phyloP scores from a whole-genome alignment of 2,797 vertebrate species.

The Liasis olivaceus region DNA sequence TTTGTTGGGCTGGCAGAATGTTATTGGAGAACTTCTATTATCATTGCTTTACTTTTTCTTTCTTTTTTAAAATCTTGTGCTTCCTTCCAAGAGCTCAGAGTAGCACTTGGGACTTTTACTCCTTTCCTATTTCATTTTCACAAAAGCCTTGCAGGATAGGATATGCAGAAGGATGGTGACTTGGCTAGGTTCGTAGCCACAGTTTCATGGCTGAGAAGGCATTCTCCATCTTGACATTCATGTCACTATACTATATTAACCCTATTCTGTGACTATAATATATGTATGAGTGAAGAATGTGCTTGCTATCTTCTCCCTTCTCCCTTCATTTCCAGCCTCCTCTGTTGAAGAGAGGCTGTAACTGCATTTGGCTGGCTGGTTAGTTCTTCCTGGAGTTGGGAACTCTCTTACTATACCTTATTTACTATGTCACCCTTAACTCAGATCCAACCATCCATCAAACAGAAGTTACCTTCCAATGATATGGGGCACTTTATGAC shows the following conservation, averaged over 20 bases:
- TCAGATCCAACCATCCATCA: too few species aligned
- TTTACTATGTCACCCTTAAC: too few species aligned
- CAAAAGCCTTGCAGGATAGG: not conserved
- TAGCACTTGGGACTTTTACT: not conserved
- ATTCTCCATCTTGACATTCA: not conserved
- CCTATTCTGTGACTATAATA: not conserved
- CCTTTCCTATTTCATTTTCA: not conserved
- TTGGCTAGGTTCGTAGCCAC: not conserved
- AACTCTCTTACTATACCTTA: too few species aligned
- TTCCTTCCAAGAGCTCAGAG: not conserved
- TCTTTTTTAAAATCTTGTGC: not conserved
- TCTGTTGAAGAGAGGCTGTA: not conserved
- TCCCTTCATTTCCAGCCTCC: not conserved
- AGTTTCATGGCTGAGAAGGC: not conserved
- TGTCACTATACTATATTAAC: not conserved
- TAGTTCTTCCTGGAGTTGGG: not conserved
- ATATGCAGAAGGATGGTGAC: not conserved
- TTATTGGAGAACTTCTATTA: not conserved
- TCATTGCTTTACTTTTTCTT: not conserved
- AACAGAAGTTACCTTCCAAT: too few species aligned
- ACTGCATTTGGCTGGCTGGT: not conserved
- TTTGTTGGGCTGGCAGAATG: conserved; percentile 38
- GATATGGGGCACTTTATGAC: too few species aligned
- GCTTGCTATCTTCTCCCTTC: not conserved
- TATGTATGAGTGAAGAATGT: not conserved